Conservation (phyloP, 2,888 invertebrate species). For the Cosmia trapezina region DNA sequence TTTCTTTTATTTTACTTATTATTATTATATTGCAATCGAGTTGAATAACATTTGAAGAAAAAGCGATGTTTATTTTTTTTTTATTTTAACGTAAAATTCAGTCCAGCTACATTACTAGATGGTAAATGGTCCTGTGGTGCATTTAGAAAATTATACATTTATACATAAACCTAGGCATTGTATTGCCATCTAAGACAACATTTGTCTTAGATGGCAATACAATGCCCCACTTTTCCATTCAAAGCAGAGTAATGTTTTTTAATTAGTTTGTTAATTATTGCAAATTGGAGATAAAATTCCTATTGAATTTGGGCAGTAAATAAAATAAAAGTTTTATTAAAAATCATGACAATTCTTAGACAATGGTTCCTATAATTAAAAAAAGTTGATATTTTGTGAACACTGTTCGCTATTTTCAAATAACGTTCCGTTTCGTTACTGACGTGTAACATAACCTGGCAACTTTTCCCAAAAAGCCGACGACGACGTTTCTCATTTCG, state of each 20-base stretch:
- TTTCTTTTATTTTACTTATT: too few relatives aligned
- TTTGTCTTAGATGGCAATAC: neutral
- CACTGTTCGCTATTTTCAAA: neutral
- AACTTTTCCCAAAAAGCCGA: slow-evolving; percentile 71
- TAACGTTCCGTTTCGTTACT: slow-evolving; percentile 50
- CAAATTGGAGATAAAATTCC: neutral
- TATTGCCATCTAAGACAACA: too few relatives aligned
- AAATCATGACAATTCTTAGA: neutral
- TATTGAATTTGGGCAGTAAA: neutral
- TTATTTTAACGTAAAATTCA: too few relatives aligned
- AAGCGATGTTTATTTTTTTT: too few relatives aligned
- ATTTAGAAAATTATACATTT: too few relatives aligned
- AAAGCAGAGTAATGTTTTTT: neutral
- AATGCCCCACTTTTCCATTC: neutral
- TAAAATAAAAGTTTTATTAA: neutral
- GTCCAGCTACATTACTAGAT: too few relatives aligned
- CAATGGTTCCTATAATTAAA: neutral
- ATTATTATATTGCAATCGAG: too few relatives aligned
- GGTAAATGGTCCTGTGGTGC: too few relatives aligned
- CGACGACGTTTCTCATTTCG: slow-evolving; percentile 83
- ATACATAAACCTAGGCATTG: too few relatives aligned
- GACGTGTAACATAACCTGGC: slow-evolving; percentile 67
- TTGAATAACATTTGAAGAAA: too few relatives aligned
- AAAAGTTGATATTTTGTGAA: neutral
- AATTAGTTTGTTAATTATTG: too few relatives aligned